Base-by-base conservation (phyloP, 2,113 vertebrate species). In the Toxostoma redivivum region DNA sequence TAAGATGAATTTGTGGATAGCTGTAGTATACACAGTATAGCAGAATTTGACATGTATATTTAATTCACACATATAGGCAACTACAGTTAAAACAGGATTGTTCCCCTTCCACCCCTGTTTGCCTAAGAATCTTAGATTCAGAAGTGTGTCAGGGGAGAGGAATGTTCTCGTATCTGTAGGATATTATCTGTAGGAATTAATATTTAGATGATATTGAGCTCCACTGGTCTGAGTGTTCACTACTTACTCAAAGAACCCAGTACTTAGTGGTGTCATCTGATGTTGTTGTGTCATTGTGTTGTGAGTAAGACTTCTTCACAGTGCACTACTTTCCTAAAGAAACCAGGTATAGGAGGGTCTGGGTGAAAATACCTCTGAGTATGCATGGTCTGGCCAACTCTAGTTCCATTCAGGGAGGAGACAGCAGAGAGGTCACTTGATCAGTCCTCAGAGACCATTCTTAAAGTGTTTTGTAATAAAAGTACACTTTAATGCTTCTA, bases 221-320 rank as follows among this genome's bases (percentile, higher is more conserved):
- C 13, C 15, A 8, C 7, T 31, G 23, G 14, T 44, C 6, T 56
- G 37, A 73, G 24, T 44, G 44, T n/a, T 90, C 23, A 28, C 4
- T 0, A 0, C 20, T 82, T 38, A n/a, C 45, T 62, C 9, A 45
- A n/a, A 74, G 65, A 30, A 3, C 24, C 4, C 33, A 10, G 4
- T 70, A 0, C 5, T 64, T 58, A 31, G 4, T 74, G 40, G 33
- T 79, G 30, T 44, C 38, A 24, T 81, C 8, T 54, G 16, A n/a
- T 48, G 25, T 64, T 27, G 0, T 45, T 33, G 22, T 81, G 62
- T 27, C 17, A 22, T 22, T 31, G 9, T 82, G 10, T 57, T 67
- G 30, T 56, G 67, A 40, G 14, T 71, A 66, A 47, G 37, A 58
- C 9, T 82, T 73, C 31, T 65, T 92, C 25, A 15, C 20, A 21